Conservation (phyloP, 2,113 vertebrate genomes). For the Theristicus caerulescens region DNA sequence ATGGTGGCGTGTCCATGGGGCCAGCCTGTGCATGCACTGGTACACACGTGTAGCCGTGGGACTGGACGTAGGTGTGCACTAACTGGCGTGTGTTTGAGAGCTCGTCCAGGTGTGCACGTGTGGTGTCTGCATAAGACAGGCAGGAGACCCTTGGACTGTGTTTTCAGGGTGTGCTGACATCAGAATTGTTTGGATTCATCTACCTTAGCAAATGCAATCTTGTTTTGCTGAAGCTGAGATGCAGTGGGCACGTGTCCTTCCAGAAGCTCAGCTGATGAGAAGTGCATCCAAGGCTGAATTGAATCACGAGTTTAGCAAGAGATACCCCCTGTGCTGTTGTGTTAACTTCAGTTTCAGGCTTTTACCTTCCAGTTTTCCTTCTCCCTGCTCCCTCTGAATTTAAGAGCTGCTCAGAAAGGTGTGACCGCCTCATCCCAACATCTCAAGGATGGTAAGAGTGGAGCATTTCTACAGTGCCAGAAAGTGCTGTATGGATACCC, state of each 20-base stretch:
- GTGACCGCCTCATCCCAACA: background rate
- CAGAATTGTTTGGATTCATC: background rate
- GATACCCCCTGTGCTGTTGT: background rate
- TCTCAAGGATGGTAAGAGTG: background rate
- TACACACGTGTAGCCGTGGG: rapidly evolving
- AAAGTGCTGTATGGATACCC: background rate
- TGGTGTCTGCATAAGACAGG: background rate
- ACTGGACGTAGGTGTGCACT: rapidly evolving
- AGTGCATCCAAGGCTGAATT: background rate
- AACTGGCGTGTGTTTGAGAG: background rate
- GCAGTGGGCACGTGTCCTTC: background rate
- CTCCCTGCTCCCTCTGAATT: background rate
- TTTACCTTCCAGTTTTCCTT: background rate
- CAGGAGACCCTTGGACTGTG: background rate
- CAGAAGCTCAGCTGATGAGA: background rate
- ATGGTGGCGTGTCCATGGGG: background rate
- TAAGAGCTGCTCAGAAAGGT: background rate
- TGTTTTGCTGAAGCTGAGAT: background rate
- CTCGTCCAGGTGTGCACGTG: background rate
- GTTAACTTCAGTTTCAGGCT: background rate
- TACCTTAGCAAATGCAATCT: background rate
- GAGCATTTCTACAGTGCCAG: background rate
- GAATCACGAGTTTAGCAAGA: background rate
- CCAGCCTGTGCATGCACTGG: background rate
- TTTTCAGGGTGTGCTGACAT: background rate